A percentile compares a stretch with the other conserved stretches of the same genome.
phyloP scores from a whole-genome alignment of 2,888 invertebrate genomes.

The Drosophila paracracens region DNA sequence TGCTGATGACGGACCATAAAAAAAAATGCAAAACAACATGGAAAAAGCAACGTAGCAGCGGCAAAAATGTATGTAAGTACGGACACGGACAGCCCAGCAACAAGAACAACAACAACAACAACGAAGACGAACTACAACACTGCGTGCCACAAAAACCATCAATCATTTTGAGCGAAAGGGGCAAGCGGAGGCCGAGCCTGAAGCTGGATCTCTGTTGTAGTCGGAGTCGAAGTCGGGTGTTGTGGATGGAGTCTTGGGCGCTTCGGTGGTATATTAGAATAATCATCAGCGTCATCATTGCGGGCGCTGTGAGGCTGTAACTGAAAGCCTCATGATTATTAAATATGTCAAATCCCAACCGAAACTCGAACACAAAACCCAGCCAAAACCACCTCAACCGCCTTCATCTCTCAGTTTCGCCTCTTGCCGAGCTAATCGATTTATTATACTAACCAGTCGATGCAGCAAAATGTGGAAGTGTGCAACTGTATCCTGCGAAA shows the following conservation, averaged over 20 bases:
- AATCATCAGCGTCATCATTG: slow-evolving; percentile 73
- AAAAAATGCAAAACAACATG: slow-evolving; percentile 68
- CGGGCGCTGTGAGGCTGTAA: slow-evolving; percentile 36
- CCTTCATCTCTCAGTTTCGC: slow-evolving; percentile 13
- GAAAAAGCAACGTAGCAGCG: slow-evolving; percentile 42
- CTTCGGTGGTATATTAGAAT: slow-evolving; percentile 65
- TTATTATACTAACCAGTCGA: slow-evolving; percentile 81
- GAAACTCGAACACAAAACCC: slow-evolving; percentile 15
- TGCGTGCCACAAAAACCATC: slow-evolving; percentile 78
- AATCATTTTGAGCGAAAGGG: slow-evolving; percentile 79
- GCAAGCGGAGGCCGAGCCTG: slow-evolving; percentile 63
- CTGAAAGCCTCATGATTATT: slow-evolving; percentile 73
- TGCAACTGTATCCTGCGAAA: slow-evolving; percentile 24
- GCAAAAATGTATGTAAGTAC: slow-evolving; percentile 44
- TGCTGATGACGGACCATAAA: slow-evolving; percentile 79
- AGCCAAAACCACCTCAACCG: slow-evolving; percentile 5
- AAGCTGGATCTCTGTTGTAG: slow-evolving; percentile 36
- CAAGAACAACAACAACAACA: slow-evolving; percentile 25
- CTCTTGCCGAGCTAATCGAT: slow-evolving; percentile 72
- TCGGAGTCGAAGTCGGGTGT: slow-evolving; percentile 15
- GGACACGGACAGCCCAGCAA: slow-evolving; percentile 55
- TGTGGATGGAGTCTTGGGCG: slow-evolving; percentile 12
- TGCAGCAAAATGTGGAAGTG: slow-evolving; percentile 67
- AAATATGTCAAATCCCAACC: slow-evolving; percentile 75
- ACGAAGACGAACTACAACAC: slow-evolving; percentile 48